phyloP scores from a whole-genome alignment of 2,888 invertebrate species.

The Zonitis immaculata region DNA sequence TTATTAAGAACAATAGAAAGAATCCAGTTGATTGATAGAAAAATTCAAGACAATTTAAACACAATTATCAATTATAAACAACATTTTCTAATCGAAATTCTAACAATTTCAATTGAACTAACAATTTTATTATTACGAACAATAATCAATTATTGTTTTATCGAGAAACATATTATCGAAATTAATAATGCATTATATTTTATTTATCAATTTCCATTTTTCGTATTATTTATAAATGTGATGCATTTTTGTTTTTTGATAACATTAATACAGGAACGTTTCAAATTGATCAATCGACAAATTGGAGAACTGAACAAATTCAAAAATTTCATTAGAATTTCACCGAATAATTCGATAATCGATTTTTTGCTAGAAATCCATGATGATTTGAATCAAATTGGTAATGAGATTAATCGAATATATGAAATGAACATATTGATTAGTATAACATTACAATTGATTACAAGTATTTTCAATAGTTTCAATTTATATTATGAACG shows the following conservation, averaged over 20 bases:
- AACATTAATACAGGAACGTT: conserved; percentile 9
- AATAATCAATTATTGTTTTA: conserved; percentile 14
- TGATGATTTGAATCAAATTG: conserved; percentile 22
- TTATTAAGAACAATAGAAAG: conserved; percentile 8
- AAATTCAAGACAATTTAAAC: conserved; percentile 9
- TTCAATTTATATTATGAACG: conserved; percentile 29
- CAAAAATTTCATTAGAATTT: too few species aligned
- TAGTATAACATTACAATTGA: conserved; percentile 22
- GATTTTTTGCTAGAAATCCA: conserved; percentile 26
- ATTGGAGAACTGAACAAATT: not conserved
- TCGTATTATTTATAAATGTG: conserved; percentile 8
- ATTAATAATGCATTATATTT: conserved; percentile 1
- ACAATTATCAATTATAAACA: conserved; percentile 8
- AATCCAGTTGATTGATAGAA: conserved; percentile 10
- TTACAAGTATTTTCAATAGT: conserved; percentile 23
- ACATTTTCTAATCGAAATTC: conserved; percentile 13
- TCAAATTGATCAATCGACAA: conserved; percentile 5
- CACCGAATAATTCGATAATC: too few species aligned
- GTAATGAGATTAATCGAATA: conserved; percentile 20
- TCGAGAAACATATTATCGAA: conserved; percentile 4
- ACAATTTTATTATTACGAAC: not conserved
- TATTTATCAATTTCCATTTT: conserved; percentile 6
- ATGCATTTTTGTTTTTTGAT: conserved; percentile 8
- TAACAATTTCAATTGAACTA: not conserved
- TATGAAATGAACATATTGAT: conserved; percentile 27